Percentiles rank a stretch among this genome's conserved stretches.
Conservation (phyloP, 2,888 invertebrate species). For the Chrysotoxum bicinctum region DNA sequence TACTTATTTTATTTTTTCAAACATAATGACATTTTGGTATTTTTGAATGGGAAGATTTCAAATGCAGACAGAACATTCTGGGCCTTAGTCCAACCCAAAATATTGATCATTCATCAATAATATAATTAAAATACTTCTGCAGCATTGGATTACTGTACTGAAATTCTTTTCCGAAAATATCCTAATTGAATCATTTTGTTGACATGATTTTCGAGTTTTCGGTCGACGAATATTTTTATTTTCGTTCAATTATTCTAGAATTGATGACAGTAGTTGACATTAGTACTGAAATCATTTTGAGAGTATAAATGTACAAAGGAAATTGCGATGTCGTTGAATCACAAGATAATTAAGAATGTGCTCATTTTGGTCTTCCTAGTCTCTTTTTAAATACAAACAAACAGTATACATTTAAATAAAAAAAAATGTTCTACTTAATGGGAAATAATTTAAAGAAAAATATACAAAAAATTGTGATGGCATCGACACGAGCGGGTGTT, state of each 20-base stretch:
- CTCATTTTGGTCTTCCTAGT: not conserved
- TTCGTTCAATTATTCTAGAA: not conserved
- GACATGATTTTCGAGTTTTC: constrained; percentile 13
- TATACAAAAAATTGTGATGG: too few relatives aligned
- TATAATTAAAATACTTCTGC: constrained; percentile 21
- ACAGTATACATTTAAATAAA: too few relatives aligned
- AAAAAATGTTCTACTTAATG: too few relatives aligned
- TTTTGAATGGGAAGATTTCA: not conserved
- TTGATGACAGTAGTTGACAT: constrained; percentile 8
- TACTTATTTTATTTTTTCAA: not conserved
- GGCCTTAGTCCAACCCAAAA: constrained; percentile 1
- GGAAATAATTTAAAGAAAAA: too few relatives aligned
- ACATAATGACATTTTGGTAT: constrained; percentile 1
- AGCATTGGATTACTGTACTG: not conserved
- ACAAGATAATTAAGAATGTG: not conserved
- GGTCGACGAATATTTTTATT: not conserved
- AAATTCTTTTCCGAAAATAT: constrained; percentile 8
- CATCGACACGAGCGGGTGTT: too few relatives aligned
- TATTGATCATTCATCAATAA: constrained; percentile 33
- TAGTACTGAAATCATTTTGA: constrained; percentile 1
- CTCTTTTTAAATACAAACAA: not conserved
- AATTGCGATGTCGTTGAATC: constrained; percentile 44
- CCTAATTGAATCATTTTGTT: constrained; percentile 13
- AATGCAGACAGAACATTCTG: not conserved
- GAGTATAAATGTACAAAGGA: constrained; percentile 36